Conservation (phyloP, 1,140 invertebrate genomes). For the Drosophila miranda region DNA sequence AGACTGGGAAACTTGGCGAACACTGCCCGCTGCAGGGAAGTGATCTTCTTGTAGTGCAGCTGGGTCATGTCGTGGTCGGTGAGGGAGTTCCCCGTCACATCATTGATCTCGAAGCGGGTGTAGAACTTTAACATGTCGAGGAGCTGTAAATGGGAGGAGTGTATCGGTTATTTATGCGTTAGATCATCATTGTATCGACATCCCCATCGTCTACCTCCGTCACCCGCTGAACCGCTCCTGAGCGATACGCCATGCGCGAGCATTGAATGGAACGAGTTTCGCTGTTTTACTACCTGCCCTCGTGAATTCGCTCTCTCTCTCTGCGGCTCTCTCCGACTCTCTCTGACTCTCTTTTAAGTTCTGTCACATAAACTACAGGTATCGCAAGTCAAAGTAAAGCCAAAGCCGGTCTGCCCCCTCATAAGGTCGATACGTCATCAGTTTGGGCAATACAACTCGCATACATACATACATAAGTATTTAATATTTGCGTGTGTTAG, state of each 20-base stretch:
- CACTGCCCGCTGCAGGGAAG: slow-evolving; percentile 94
- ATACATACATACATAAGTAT: background rate
- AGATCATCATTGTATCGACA: no score
- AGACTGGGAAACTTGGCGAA: slow-evolving; percentile 96
- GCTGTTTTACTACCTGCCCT: slow-evolving; percentile 55
- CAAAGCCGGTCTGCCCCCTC: slow-evolving; percentile 32
- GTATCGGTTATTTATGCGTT: no score
- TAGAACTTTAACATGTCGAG: slow-evolving; percentile 98
- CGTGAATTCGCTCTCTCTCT: slow-evolving; percentile 46
- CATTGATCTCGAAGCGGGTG: slow-evolving; percentile 98
- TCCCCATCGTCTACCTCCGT: background rate
- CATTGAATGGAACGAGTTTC: slow-evolving; percentile 65
- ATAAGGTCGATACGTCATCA: slow-evolving; percentile 65
- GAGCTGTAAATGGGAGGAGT: slow-evolving; percentile 86
- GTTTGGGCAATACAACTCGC: slow-evolving; percentile 44
- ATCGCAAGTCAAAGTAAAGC: slow-evolving; percentile 11
- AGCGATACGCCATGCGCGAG: slow-evolving; percentile 28
- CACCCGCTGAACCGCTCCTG: slow-evolving; percentile 52
- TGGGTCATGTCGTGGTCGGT: slow-evolving; percentile 97
- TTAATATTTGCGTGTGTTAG: background rate
- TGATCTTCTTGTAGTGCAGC: slow-evolving; percentile 95
- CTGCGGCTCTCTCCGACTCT: background rate
- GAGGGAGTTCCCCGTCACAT: slow-evolving; percentile 96
- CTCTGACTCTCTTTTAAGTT: slow-evolving; percentile 28
- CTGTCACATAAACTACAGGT: slow-evolving; percentile 36